Conservation (phyloP, 92 coral and sea anemone genomes). For the Palythoa caribaeorum region DNA sequence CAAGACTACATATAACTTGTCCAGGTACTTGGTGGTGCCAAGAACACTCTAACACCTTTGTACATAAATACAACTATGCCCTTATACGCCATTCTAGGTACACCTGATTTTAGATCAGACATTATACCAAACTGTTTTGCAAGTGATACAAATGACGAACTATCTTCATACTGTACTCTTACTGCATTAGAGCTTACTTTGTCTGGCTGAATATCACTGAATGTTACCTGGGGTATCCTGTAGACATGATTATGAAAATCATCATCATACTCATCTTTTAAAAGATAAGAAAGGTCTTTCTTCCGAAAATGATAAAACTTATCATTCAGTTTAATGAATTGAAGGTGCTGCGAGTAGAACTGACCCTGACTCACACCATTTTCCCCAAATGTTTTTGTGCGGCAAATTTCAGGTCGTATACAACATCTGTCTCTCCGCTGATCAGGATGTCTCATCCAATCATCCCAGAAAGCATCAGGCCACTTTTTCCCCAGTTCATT, state of each 20-base stretch:
- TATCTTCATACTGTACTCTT: constrained; percentile 76
- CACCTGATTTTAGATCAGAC: constrained; percentile 88
- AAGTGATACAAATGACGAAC: constrained; percentile 62
- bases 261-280: constrained; percentile 78
- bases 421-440: constrained; percentile 87
- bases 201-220: constrained; percentile 64
- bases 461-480: constrained; percentile 98
- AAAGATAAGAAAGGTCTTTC: constrained; percentile 79
- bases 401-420: constrained; percentile 92
- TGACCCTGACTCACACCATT: constrained; percentile 92
- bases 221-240: constrained; percentile 72
- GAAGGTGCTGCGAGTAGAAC: constrained; percentile 85
- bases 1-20: constrained; percentile 48
- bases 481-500: constrained; percentile 81
- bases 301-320: constrained; percentile 77
- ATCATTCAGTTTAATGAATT: constrained; percentile 74
- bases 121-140: constrained; percentile 81
- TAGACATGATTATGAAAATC: constrained; percentile 67
- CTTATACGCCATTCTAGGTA: constrained; percentile 90
- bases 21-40: constrained; percentile 82
- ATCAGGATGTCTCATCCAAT: constrained; percentile 94
- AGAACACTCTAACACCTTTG: constrained; percentile 73
- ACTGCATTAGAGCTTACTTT: constrained; percentile 59
- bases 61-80: constrained; percentile 85
- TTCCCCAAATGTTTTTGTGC: constrained; percentile 88